Percentiles rank a stretch among this genome's conserved stretches.
Evolutionary conservation across 2,113 vertebrate species (phyloP).

Genomic region (Castor canadensis): DNA sequence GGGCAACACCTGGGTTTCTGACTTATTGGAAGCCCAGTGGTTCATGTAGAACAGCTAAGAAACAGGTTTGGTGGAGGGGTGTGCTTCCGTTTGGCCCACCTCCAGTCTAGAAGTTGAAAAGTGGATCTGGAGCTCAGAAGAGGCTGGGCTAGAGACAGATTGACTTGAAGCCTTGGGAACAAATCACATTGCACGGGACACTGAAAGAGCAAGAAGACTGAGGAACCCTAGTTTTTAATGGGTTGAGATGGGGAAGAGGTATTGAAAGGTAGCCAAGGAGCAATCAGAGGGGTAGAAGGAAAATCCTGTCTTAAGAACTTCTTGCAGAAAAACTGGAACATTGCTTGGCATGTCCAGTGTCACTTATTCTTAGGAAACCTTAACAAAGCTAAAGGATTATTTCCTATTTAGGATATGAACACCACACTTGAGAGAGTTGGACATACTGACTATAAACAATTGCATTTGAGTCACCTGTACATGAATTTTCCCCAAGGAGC

Average conservation of each 20-base stretch:
- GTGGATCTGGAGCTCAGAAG: not conserved
- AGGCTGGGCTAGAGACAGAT: not conserved
- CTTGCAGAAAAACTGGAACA: not conserved
- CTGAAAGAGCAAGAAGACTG: too few species aligned
- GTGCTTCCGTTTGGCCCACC: not conserved
- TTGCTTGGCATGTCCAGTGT: not conserved
- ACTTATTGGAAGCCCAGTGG: not conserved
- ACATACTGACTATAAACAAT: not conserved
- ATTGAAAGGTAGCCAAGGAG: not conserved
- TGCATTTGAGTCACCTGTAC: not conserved
- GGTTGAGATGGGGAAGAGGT: not conserved
- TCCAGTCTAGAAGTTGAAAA: not conserved
- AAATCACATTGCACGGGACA: too few species aligned
- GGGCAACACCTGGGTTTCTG: not conserved
- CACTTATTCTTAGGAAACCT: not conserved
- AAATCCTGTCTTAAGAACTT: not conserved
- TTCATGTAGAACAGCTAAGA: not conserved
- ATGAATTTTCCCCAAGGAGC: not conserved
- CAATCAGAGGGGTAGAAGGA: too few species aligned
- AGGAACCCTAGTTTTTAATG: not conserved
- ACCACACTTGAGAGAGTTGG: not conserved
- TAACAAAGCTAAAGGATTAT: too few species aligned
- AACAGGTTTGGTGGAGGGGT: not conserved
- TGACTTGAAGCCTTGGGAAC: too few species aligned
- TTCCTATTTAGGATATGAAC: too few species aligned